Evolutionary conservation across 1,140 invertebrate genomes (phyloP).

Genomic region (Acromyrmex heyeri): DNA sequence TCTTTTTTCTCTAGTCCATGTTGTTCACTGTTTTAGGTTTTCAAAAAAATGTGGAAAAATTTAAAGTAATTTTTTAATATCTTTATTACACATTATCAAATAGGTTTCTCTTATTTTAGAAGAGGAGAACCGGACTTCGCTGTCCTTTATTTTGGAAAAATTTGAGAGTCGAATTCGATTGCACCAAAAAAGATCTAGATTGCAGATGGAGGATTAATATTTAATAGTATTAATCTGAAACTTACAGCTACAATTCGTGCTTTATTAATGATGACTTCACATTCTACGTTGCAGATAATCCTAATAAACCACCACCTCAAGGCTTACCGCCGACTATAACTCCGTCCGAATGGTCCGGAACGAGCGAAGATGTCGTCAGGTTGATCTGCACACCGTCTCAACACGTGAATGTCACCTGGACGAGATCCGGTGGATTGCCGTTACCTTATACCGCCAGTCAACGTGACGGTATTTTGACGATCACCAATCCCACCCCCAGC

Average conservation of each 20-base stretch:
- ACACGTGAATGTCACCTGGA: slow-evolving; percentile 87
- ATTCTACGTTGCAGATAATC: slow-evolving; percentile 70
- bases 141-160: no score
- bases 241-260: not conserved
- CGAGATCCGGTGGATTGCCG: slow-evolving; percentile 86
- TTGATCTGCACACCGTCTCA: slow-evolving; percentile 86
- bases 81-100: no score
- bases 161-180: no score
- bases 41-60: no score
- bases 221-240: not conserved
- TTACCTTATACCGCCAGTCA: slow-evolving; percentile 88
- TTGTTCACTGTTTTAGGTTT: no score
- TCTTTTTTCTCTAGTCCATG: no score
- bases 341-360: slow-evolving; percentile 88
- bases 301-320: slow-evolving; percentile 51
- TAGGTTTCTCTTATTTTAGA: no score
- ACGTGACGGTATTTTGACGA: slow-evolving; percentile 91
- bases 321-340: slow-evolving; percentile 85
- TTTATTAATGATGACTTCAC: not conserved
- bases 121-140: no score
- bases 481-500: slow-evolving; percentile 89
- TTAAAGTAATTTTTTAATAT: no score
- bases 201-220: no score
- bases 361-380: slow-evolving; percentile 87
- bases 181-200: no score